Evolutionary conservation across 1,140 invertebrate genomes (phyloP).

Genomic region (Odontomachus brunneus): DNA sequence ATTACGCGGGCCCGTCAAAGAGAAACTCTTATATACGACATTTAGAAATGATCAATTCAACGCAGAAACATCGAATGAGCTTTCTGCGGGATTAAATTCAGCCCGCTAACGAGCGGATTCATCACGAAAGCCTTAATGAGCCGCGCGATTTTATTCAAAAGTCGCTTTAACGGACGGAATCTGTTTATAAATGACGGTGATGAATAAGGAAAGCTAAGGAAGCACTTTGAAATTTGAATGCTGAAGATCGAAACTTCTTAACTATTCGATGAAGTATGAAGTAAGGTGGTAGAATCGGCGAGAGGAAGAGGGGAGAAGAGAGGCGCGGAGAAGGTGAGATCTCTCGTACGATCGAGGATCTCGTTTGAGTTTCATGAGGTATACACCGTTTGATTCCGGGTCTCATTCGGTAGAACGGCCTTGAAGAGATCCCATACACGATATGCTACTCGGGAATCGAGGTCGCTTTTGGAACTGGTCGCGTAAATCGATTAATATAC

Average conservation of each 20-base stretch:
- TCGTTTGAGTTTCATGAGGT: constrained; percentile 49
- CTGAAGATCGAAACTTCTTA: constrained; percentile 23
- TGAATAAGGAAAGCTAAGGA: constrained; percentile 33
- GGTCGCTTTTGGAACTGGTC: constrained; percentile 43
- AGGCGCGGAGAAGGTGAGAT: not conserved
- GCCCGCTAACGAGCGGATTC: not conserved
- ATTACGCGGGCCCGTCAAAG: constrained; percentile 2
- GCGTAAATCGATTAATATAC: constrained; percentile 32
- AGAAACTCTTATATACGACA: constrained; percentile 1
- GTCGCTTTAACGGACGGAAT: constrained; percentile 34
- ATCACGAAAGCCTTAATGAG: not conserved
- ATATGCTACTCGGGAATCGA: constrained; percentile 47
- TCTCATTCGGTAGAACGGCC: constrained; percentile 51
- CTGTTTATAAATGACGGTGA: constrained; percentile 16
- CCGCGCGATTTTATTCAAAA: not conserved
- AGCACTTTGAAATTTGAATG: constrained; percentile 4
- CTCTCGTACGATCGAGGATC: constrained; percentile 28
- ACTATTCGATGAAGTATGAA: not conserved
- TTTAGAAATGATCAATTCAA: constrained; percentile 1
- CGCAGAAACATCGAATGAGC: not conserved
- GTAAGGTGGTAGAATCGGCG: not conserved
- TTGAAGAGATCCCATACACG: constrained; percentile 39
- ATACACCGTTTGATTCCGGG: constrained; percentile 50
- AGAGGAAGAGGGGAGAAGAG: no score
- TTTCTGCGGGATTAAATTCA: constrained; percentile 37